A percentile compares a stretch with the other conserved stretches of the same genome.
phyloP scores from a whole-genome alignment of 2,797 vertebrate genomes.

The Pangasius krempfi region DNA sequence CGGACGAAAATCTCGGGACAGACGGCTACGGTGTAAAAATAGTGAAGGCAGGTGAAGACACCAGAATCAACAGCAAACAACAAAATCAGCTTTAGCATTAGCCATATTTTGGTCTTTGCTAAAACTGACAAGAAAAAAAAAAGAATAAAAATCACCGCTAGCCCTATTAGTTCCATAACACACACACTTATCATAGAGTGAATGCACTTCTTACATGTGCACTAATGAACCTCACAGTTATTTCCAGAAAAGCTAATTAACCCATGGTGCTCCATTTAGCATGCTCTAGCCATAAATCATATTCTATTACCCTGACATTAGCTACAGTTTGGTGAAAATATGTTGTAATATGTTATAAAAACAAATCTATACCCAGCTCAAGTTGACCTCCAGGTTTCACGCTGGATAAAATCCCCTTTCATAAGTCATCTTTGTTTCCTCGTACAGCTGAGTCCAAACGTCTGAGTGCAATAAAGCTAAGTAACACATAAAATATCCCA shows the following conservation, averaged over 20 bases:
- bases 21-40: neutral
- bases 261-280: conserved; percentile 11
- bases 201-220: neutral
- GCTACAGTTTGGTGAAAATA: conserved; percentile 6
- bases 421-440: neutral
- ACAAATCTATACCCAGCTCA: neutral
- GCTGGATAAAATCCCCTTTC: neutral
- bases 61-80: neutral
- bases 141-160: conserved; percentile 1
- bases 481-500: neutral
- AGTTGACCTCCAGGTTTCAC: neutral
- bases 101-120: neutral
- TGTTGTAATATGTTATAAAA: neutral
- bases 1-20: neutral
- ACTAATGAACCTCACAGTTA: conserved; percentile 33
- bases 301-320: conserved; percentile 20
- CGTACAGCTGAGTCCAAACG: neutral
- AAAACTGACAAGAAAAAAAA: neutral
- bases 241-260: conserved; percentile 23
- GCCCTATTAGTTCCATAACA: conserved; percentile 32
- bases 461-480: conserved; percentile 21
- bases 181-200: neutral
- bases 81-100: conserved; percentile 2
- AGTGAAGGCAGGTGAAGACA: neutral
- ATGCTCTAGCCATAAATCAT: neutral